Percentiles rank a stretch among this genome's conserved stretches.
These are phyloP conservation scores for Sitta carolinensis DNA, from an alignment of 2,797 vertebrate genomes.

Conservation along the genomic window DNA sequence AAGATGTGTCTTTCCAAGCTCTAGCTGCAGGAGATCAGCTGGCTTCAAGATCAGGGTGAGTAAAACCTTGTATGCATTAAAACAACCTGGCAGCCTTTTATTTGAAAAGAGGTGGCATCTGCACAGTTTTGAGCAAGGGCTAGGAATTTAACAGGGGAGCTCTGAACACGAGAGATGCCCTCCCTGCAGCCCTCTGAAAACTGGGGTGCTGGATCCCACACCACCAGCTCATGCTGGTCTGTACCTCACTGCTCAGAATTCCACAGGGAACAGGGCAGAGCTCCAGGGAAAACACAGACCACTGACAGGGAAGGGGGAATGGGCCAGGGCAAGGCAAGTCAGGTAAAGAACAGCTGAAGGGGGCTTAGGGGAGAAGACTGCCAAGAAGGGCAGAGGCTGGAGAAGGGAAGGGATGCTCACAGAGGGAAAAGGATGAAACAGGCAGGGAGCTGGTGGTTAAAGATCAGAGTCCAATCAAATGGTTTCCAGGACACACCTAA, in stretches of 20 bases:
- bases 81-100: not conserved
- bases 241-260: not conserved
- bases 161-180: accelerated
- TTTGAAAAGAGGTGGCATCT: not conserved
- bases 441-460: accelerated
- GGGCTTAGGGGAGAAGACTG: not conserved
- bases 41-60: not conserved
- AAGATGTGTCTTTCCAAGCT: not conserved
- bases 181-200: not conserved
- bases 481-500: not conserved
- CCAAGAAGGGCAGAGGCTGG: not conserved
- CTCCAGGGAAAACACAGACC: not conserved
- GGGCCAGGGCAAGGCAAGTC: not conserved
- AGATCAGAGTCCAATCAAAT: not conserved
- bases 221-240: not conserved
- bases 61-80: not conserved
- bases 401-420: not conserved
- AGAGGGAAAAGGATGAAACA: not conserved
- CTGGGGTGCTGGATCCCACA: not conserved
- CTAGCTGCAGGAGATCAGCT: not conserved
- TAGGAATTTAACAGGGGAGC: not conserved
- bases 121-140: not conserved
- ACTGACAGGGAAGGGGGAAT: not conserved
- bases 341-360: not conserved
- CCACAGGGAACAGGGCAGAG: not conserved